Base-by-base conservation (phyloP, 2,113 vertebrate species). In the Rallus limicola region DNA sequence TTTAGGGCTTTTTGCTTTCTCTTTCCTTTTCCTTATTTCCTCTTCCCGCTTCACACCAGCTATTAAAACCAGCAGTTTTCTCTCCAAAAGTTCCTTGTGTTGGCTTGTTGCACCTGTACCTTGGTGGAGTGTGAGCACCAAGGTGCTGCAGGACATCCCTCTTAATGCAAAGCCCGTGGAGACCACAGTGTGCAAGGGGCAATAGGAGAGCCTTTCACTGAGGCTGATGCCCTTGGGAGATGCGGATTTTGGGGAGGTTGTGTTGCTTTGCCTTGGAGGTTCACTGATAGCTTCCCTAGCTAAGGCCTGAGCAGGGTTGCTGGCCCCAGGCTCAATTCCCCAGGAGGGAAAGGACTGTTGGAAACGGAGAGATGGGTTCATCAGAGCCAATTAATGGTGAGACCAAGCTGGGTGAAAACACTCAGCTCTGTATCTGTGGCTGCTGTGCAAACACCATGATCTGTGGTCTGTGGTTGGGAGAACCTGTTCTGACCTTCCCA, bases 51-150 rank as follows among this genome's bases (percentile, higher is more conserved):
- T 74, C 16, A 7, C 28, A 29, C 7, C 31, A 65, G 23, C 14
- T 29, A 15, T 63, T 71, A 71, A 9, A 26, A 50, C 16, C 23
- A 71, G 63, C 15, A 3, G 0, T 24, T 62, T 33, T 24, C 44
- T 67, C 24, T 70, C 40, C 20, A 26, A 46, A 44, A 25, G 8
- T 16, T 38, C 62, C 16, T 23, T 0, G 0, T 5, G 6, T 14
- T 55, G 31, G 38, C 26, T 76, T 3, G 3, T 60, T 52, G 52
- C 11, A 5, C 17, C 62, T 16, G 4, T 33, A 26, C 36, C 19
- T n/a, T 42, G 29, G 62, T 34, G 52, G 52, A 69, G 2, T 0
- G 1, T 13, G 36, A 78, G 28, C 40, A 52, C 13, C 25, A 5
- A 28, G 1, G 9, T 13, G 14, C 52, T 13, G 42, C 1, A 3